Evolutionary conservation across 2,113 vertebrate genomes (phyloP).

Genomic region (Forbesichthys agassizii): DNA sequence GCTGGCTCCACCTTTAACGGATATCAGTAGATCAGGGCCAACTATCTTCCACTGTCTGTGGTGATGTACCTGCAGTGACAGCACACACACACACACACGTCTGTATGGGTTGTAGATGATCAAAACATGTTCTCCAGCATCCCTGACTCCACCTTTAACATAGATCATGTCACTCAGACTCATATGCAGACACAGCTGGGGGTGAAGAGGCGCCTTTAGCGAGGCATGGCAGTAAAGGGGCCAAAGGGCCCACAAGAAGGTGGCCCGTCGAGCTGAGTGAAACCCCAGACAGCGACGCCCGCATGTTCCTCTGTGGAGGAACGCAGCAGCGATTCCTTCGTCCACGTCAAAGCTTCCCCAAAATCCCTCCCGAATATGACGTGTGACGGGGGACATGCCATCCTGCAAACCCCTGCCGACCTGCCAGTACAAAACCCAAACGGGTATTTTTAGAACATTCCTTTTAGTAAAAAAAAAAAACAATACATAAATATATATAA

Average conservation of each 20-base stretch:
- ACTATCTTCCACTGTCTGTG: too few relatives aligned
- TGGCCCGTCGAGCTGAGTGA: conserved; percentile 22
- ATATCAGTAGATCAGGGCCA: too few relatives aligned
- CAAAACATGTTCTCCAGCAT: too few relatives aligned
- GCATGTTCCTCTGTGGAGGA: background rate
- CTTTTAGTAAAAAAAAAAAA: conserved; percentile 1
- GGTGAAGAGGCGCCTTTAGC: too few relatives aligned
- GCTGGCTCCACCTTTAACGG: too few relatives aligned
- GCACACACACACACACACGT: too few relatives aligned
- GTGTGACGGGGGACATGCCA: conserved; percentile 7
- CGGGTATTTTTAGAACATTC: conserved; percentile 29
- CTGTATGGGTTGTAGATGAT: too few relatives aligned
- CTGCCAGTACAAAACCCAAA: conserved; percentile 18
- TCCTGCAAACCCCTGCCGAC: conserved; percentile 16
- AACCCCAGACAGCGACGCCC: too few relatives aligned
- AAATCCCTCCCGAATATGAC: conserved; percentile 19
- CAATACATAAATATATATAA: background rate
- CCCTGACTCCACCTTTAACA: too few relatives aligned
- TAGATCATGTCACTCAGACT: too few relatives aligned
- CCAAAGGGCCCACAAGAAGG: conserved; percentile 28
- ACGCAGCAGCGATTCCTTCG: conserved; percentile 16
- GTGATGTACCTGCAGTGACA: too few relatives aligned
- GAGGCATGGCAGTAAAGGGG: conserved; percentile 32
- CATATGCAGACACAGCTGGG: too few relatives aligned
- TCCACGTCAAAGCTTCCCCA: conserved; percentile 22